These are phyloP conservation scores for Lordiphosa andalusiaca DNA, from an alignment of 2,888 invertebrate genomes.

Conservation along the genomic window DNA sequence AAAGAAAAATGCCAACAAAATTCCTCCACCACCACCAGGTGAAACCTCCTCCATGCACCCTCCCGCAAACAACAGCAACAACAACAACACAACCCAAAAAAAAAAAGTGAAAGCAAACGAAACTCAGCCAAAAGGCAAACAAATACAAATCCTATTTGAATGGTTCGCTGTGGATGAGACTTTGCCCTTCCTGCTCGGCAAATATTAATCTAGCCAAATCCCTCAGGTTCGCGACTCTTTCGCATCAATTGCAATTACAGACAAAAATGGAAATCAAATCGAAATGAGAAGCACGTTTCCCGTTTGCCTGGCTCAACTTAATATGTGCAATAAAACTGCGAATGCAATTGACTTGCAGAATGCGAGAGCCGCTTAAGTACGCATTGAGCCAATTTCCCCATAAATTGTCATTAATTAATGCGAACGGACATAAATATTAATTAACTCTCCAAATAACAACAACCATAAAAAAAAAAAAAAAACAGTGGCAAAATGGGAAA, in stretches of 20 bases:
- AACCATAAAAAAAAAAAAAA: neutral
- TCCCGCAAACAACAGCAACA: too few species aligned
- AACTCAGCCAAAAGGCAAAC: slow-evolving; percentile 67
- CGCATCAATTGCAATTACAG: slow-evolving; percentile 42
- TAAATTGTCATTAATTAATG: neutral
- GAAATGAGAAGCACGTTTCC: slow-evolving; percentile 40
- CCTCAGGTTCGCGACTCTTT: slow-evolving; percentile 18
- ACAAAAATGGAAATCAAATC: slow-evolving; percentile 37
- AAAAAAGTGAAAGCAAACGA: slow-evolving; percentile 15
- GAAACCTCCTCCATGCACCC: too few species aligned
- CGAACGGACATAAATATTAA: slow-evolving; percentile 24
- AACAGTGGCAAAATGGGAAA: neutral
- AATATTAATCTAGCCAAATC: slow-evolving; percentile 37
- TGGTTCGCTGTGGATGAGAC: slow-evolving; percentile 32
- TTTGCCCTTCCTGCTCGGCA: slow-evolving; percentile 12
- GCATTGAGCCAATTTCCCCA: neutral
- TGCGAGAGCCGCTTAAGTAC: neutral
- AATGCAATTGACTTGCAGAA: slow-evolving; percentile 2
- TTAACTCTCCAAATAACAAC: slow-evolving; percentile 17
- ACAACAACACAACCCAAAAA: too few species aligned
- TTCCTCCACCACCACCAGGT: neutral
- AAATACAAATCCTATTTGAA: slow-evolving; percentile 69
- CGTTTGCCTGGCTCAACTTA: slow-evolving; percentile 17
- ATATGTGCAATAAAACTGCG: slow-evolving; percentile 50
- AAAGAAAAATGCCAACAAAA: too few species aligned